Base-by-base conservation (phyloP, 2,888 invertebrate species). In the Microdon myrmicae region DNA sequence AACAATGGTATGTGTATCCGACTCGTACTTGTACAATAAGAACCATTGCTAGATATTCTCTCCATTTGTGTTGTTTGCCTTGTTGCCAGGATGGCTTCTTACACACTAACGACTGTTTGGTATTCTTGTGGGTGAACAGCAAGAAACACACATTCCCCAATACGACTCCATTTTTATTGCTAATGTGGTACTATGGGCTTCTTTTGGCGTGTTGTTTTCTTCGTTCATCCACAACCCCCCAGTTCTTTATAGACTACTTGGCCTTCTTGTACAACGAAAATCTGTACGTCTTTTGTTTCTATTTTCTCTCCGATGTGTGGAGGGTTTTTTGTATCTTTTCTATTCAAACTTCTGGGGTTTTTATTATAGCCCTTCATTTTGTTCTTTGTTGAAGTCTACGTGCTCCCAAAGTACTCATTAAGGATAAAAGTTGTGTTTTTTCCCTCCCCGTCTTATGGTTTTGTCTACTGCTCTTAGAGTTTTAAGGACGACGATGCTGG, bases 121-220 rank as follows among this genome's bases (percentile, higher is more conserved):
- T n/a, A n/a, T n/a, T n/a, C n/a, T n/a, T n/a, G n/a, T n/a, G n/a
- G n/a, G n/a, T 6, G 2, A 8, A 22, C 5, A 20, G 20, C 4
- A 20, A 20, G 12, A 1, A 9, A 2, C 25, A 7, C 7, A 13
- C 34, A 20, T 28, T 7, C 16, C 7, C 19, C 4, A 13, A 16
- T 6, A 22, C 28, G 17, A 37, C 31, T 44, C 44, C 29, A 44
- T 44, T 54, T 54, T 54, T 44, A 54, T 54, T 25, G 53, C 53
- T 54, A 44, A 53, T 53, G 44, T 37, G 53, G 35, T 37, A 44
- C 53, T 53, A 53, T 44, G 35, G 44, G 53, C 44, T 53, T 53
- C 31, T 37, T 43, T 51, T 35, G 51, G 35, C 43, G 28, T 43
- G 22, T 43, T 43, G 29, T 51, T 51, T 23, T 53, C 14, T 44